Evolutionary conservation across 2,888 invertebrate species (phyloP).

Genomic region (Notodonta dromedarius): DNA sequence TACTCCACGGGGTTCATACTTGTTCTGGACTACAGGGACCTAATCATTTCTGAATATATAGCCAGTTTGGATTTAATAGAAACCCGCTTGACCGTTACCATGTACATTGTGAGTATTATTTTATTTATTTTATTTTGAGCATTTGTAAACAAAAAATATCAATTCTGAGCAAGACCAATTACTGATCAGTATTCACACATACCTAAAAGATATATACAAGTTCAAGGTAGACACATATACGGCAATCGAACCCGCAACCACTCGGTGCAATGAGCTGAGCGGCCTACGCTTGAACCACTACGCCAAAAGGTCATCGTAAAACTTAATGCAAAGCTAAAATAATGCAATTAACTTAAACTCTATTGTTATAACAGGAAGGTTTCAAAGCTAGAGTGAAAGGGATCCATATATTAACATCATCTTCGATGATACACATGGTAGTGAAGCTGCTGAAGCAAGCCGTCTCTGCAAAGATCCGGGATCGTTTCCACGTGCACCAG

Average conservation of each 20-base stretch:
- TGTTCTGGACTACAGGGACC: constrained; percentile 29
- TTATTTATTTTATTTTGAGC: too few species aligned
- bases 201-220: too few species aligned
- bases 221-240: too few species aligned
- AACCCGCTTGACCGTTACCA: neutral
- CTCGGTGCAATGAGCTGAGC: too few species aligned
- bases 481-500: constrained; percentile 35
- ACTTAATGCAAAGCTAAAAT: too few species aligned
- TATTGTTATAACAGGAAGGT: constrained; percentile 40
- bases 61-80: neutral
- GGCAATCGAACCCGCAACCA: too few species aligned
- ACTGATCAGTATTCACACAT: too few species aligned
- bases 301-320: too few species aligned
- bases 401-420: constrained; percentile 44
- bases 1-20: constrained; percentile 16
- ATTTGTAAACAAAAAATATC: too few species aligned
- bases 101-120: constrained; percentile 2
- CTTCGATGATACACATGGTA: constrained; percentile 39
- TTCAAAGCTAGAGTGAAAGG: constrained; percentile 45
- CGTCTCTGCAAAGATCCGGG: constrained; percentile 38
- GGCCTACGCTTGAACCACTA: too few species aligned
- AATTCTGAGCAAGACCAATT: too few species aligned
- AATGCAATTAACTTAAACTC: too few species aligned
- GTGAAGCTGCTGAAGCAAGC: constrained; percentile 40
- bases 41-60: neutral